Base-by-base conservation (phyloP, 1,140 invertebrate genomes). In the Steinernema feltiae region DNA sequence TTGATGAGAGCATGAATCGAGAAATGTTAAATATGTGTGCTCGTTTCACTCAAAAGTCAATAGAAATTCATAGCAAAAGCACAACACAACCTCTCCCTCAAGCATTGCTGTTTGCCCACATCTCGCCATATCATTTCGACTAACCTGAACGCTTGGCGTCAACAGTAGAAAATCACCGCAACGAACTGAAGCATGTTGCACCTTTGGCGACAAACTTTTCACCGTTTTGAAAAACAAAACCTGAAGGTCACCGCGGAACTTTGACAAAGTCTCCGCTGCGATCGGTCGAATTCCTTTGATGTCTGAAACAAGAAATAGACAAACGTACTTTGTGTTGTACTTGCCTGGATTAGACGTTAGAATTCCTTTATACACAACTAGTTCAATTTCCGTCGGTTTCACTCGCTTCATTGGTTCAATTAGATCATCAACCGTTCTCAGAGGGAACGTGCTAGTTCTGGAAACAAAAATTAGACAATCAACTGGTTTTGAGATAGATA, bases 231-330 rank as follows among this genome's bases (percentile, higher is more conserved):
- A 63, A 27, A 63, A 63, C 3, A 63, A 27, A 63, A 63, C 24
- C 24, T 63, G 53, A n/a, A 63, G 53, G 53, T 63, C 53, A 27
- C 7, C 53, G 15, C 53, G 53, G 53, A 63, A 63, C 3, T 63
- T 12, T 3, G 53, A 15, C 12, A 63, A 27, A 15, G 53, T 63
- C 3, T 63, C 53, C 24, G 53, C 53, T 3, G 53, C 53, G 53
- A 63, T 63, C 53, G 53, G 53, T 12, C 53, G 53, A 27, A 63
- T 63, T 63, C 53, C 53, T 63, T 63, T 63, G 24, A 63, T 63
- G 24, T 63, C 53, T 63, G 24, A 27, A 15, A 63, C n/a, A 41
- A 18, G 35, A 41, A 41, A 41, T 41, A 7, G 7, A 41, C 18
- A 18, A 41, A 18, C 18, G 7, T 15, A 46, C 41, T 46, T 46